Evolutionary conservation across 2,113 vertebrate species (phyloP).

Genomic region (Progne subis): DNA sequence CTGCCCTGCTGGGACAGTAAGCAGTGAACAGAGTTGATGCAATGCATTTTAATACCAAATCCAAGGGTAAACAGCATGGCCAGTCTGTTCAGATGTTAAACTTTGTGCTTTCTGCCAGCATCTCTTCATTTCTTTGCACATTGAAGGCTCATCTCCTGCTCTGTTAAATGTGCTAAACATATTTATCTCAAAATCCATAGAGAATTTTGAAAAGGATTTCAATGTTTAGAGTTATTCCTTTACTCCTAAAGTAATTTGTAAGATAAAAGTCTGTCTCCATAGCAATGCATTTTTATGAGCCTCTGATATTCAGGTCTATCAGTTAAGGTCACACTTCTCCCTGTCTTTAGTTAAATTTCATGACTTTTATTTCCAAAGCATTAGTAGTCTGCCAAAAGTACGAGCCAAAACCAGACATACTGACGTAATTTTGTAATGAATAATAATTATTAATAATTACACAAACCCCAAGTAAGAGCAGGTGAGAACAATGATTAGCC

Average conservation of each 20-base stretch:
- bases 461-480: background rate
- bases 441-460: background rate
- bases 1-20: conserved; percentile 49
- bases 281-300: conserved; percentile 55
- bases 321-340: conserved; percentile 28
- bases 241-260: conserved; percentile 60
- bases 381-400: background rate
- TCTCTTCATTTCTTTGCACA: conserved; percentile 38
- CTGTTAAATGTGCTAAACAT: conserved; percentile 39
- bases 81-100: conserved; percentile 21
- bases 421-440: background rate
- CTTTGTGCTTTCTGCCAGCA: conserved; percentile 20
- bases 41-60: conserved; percentile 54
- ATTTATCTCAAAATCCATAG: conserved; percentile 50
- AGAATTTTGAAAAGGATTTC: conserved; percentile 48
- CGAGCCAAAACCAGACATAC: background rate
- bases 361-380: background rate
- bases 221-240: conserved; percentile 35
- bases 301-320: conserved; percentile 39
- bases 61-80: conserved; percentile 34
- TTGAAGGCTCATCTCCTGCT: conserved; percentile 20
- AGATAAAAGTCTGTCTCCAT: conserved; percentile 55
- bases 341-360: background rate
- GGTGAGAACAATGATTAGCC: background rate
- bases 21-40: conserved; percentile 35